Base-by-base conservation (phyloP, 2,113 vertebrate species). In the Halichoeres trimaculatus region DNA sequence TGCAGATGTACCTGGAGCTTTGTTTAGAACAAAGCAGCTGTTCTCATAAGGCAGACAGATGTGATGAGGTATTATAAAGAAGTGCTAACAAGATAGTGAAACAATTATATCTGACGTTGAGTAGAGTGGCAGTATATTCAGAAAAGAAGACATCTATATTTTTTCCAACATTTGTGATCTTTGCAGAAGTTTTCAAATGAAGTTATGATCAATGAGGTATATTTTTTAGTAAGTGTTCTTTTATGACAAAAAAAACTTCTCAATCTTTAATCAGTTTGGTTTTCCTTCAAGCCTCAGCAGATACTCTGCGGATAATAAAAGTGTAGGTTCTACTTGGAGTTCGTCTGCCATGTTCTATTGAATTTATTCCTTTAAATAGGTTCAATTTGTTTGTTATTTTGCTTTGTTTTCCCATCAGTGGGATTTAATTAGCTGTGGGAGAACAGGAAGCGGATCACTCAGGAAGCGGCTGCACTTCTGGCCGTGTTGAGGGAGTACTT, bases 381-480 rank as follows among this genome's bases (percentile, higher is more conserved):
- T 84, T 87, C 50, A 68, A 71, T 71, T 80, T 75, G 23, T 80
- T 72, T 61, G 56, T 51, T 35, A 70, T 83, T 73, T 70, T 81
- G 19, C 50, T 68, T 83, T 86, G 68, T 81, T 81, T 77, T 64
- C 52, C 48, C 70, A 74, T 59, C 60, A 58, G 64, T 61, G 72
- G 48, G 66, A 68, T 85, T 85, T 85, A 80, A 87, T 88, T 87
- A 74, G 78, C 80, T 65, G 54, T 74, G 78, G 57, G 78, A 83
- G 22, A 78, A 54, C 64, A 70, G 61, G 10, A 59, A 53, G 64
- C 60, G 68, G 68, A 74, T 76, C 12, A 30, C 43, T 66, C 26
- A 10, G 41, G 51, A n/a, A 63, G n/a, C 24, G 22, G 57, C 64
- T 74, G 74, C 20, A 38, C 19, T 17, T 41, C 56, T 59, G 52